A percentile compares a stretch with the other conserved stretches of the same genome.
Evolutionary conservation across 2,888 invertebrate species (phyloP).

Genomic region (Dicyrtomina minuta): DNA sequence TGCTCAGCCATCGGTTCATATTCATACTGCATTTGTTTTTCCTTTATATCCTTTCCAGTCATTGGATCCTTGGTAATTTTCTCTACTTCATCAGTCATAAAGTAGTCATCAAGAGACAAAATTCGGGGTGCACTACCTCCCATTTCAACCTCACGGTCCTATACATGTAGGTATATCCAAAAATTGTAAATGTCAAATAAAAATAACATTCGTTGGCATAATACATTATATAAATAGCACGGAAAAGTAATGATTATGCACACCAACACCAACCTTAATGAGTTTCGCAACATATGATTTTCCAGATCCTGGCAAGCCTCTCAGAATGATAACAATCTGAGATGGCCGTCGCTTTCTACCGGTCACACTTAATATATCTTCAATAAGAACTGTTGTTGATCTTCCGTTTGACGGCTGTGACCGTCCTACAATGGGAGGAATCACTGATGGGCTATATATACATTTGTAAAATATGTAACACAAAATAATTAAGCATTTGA

Average conservation of each 20-base stretch:
- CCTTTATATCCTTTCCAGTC: conserved; percentile 68
- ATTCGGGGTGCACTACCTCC: conserved; percentile 88
- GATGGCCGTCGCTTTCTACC: conserved; percentile 76
- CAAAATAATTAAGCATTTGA: no score
- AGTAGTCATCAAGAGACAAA: conserved; percentile 92
- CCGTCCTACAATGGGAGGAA: conserved; percentile 11
- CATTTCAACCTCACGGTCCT: conserved; percentile 71
- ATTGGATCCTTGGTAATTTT: conserved; percentile 68
- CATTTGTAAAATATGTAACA: no score
- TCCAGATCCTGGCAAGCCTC: conserved; percentile 93
- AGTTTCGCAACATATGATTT: conserved; percentile 87
- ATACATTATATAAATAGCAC: no score
- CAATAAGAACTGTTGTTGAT: conserved; percentile 63
- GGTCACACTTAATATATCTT: conserved; percentile 79
- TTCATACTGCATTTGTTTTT: conserved; percentile 77
- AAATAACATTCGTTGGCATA: no score
- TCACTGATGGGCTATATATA: conserved; percentile 5
- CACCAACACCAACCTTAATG: conserved; percentile 66
- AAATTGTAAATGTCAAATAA: conserved; percentile 12
- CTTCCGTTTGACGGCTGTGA: conserved; percentile 32
- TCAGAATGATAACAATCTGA: conserved; percentile 79
- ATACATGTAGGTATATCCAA: conserved; percentile 40
- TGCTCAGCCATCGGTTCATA: conserved; percentile 83
- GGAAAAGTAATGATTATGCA: conserved; percentile 12
- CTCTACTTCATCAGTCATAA: conserved; percentile 85